phyloP scores from a whole-genome alignment of 2,888 invertebrate species.

The Leptothorax acervorum region DNA sequence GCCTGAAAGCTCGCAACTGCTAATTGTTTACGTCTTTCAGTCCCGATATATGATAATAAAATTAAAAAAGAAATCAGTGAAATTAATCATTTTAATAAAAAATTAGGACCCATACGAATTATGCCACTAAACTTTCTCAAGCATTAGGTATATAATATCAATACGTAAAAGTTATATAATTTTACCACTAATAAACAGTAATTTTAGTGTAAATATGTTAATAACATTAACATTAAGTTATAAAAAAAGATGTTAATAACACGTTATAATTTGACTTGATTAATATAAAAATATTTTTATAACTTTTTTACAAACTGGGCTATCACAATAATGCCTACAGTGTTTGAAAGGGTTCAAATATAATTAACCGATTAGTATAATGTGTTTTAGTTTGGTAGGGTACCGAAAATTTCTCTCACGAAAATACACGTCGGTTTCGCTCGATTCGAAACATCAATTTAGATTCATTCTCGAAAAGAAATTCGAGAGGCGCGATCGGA shows the following conservation, averaged over 20 bases:
- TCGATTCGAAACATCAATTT: conserved; percentile 55
- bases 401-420: conserved; percentile 7
- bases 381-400: neutral
- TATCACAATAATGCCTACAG: neutral
- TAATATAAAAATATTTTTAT: neutral
- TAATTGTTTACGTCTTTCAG: conserved; percentile 8
- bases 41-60: neutral
- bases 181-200: neutral
- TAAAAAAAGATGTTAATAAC: neutral
- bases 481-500: conserved; percentile 59
- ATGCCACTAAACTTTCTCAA: neutral
- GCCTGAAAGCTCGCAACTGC: neutral
- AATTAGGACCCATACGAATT: neutral
- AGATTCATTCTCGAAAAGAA: conserved; percentile 65
- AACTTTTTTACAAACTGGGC: neutral
- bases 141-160: neutral
- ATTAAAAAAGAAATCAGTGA: neutral
- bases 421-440: conserved; percentile 8
- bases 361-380: neutral
- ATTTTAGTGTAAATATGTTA: neutral
- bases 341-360: neutral
- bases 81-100: neutral
- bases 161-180: neutral
- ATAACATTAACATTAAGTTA: neutral
- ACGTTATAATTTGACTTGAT: neutral